Evolutionary conservation across 2,888 invertebrate species (phyloP).

Genomic region (Drosophila gaucha): DNA sequence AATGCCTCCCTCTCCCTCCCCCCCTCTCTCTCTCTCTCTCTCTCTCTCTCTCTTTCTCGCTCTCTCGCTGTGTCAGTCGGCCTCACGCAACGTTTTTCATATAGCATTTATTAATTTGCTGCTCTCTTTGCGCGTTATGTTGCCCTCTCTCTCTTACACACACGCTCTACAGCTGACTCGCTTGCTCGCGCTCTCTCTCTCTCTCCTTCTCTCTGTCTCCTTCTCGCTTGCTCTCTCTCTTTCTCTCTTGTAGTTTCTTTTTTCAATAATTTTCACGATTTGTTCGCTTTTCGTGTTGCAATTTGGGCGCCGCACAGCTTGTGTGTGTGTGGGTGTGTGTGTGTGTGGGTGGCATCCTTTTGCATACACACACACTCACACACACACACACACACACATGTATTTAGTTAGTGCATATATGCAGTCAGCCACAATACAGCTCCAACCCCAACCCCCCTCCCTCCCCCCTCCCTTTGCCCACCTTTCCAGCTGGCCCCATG

Average conservation of each 20-base stretch:
- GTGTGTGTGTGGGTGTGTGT: neutral
- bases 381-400: neutral
- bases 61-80: slow-evolving; percentile 5
- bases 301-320: slow-evolving; percentile 56
- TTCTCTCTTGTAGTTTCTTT: slow-evolving; percentile 30
- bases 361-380: slow-evolving; percentile 34
- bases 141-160: slow-evolving; percentile 9
- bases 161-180: slow-evolving; percentile 4
- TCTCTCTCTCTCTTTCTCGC: neutral
- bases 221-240: slow-evolving; percentile 14
- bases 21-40: neutral
- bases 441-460: neutral
- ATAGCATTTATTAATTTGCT: slow-evolving; percentile 70
- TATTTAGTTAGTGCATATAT: slow-evolving; percentile 27
- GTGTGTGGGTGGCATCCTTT: slow-evolving; percentile 36
- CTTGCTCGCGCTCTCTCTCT: slow-evolving; percentile 27
- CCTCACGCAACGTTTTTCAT: slow-evolving; percentile 57
- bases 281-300: slow-evolving; percentile 75
- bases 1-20: slow-evolving; percentile 4
- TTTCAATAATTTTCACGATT: slow-evolving; percentile 77
- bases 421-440: slow-evolving; percentile 48
- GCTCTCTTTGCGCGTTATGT: slow-evolving; percentile 46
- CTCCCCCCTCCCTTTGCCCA: neutral
- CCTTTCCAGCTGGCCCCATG: slow-evolving; percentile 13
- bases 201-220: slow-evolving; percentile 1